Evolutionary conservation across 2,797 vertebrate genomes (phyloP).

Genomic region (Luscinia luscinia): DNA sequence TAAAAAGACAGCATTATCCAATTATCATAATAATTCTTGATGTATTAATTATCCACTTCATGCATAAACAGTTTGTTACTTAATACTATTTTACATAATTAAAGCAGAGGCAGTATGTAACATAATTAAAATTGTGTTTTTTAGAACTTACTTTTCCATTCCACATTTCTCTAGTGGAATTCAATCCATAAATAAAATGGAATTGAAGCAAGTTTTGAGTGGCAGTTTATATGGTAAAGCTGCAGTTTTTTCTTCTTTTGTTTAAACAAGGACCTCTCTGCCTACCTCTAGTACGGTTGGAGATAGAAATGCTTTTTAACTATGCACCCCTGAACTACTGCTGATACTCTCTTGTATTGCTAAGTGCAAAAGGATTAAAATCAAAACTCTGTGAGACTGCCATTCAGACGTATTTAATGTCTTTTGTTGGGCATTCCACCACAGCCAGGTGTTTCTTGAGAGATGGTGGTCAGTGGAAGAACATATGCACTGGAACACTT

Average conservation of each 20-base stretch:
- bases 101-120: neutral
- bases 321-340: neutral
- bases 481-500: neutral
- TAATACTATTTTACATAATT: slow-evolving; percentile 36
- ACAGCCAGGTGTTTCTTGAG: neutral
- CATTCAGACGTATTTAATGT: neutral
- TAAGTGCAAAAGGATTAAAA: neutral
- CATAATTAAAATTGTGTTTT: neutral
- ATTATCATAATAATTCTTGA: neutral
- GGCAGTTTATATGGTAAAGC: neutral
- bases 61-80: slow-evolving; percentile 15
- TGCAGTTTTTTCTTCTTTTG: neutral
- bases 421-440: neutral
- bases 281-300: neutral
- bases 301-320: neutral
- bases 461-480: neutral
- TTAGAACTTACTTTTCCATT: neutral
- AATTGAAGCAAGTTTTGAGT: neutral
- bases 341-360: neutral
- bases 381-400: neutral
- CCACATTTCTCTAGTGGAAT: neutral
- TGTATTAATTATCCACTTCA: neutral
- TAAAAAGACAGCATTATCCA: neutral
- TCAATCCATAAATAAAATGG: neutral
- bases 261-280: neutral